phyloP scores from a whole-genome alignment of 2,113 vertebrate species.

The Corapipo altera region DNA sequence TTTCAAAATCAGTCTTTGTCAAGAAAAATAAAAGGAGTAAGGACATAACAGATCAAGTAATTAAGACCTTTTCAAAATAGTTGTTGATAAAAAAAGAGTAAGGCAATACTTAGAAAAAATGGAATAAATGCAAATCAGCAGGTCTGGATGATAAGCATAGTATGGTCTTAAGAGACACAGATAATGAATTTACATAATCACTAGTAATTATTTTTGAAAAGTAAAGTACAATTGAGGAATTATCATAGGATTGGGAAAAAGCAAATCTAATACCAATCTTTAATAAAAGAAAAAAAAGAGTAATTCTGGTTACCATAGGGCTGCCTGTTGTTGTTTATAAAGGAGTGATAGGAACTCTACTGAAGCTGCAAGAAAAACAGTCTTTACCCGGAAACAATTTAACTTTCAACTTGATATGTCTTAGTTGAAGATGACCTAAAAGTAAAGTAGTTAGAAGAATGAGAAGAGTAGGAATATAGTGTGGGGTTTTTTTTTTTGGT shows the following conservation, averaged over 20 bases:
- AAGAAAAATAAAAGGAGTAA: constrained; percentile 38
- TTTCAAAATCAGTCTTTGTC: constrained; percentile 46
- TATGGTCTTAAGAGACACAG: constrained; percentile 48
- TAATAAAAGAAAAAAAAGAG: not conserved
- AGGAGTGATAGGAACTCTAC: not conserved
- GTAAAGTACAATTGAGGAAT: constrained; percentile 29
- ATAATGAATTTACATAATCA: constrained; percentile 60
- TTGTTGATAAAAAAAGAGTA: constrained; percentile 36
- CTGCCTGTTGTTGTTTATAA: constrained; percentile 25
- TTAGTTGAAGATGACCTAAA: not conserved
- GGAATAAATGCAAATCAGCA: constrained; percentile 36
- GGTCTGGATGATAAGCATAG: constrained; percentile 17
- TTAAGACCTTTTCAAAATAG: constrained; percentile 61
- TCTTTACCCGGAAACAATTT: not conserved
- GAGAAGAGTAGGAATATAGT: not conserved
- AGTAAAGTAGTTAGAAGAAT: not conserved
- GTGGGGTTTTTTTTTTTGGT: rapidly evolving
- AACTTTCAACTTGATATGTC: not conserved
- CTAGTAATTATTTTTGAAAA: constrained; percentile 61
- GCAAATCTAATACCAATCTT: constrained; percentile 25
- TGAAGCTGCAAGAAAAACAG: not conserved
- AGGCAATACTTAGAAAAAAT: constrained; percentile 34
- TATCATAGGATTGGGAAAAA: constrained; percentile 16
- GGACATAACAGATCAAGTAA: constrained; percentile 49
- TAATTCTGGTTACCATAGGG: not conserved